Percentiles rank a stretch among this genome's conserved stretches.
phyloP scores from a whole-genome alignment of 2,888 invertebrate species.

The Pilophorus perplexus region DNA sequence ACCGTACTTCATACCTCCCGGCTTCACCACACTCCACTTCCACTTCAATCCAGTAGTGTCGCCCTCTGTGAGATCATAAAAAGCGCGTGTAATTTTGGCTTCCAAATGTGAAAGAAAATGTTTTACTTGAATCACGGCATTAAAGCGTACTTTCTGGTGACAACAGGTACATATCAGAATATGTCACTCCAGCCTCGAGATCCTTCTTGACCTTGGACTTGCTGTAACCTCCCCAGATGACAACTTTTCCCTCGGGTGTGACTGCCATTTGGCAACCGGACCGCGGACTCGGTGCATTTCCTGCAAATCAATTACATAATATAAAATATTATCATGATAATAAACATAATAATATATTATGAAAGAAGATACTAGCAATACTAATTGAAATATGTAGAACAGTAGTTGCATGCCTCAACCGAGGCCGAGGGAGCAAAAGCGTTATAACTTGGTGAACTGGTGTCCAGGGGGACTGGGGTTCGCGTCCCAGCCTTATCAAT shows the following conservation, averaged over 20 bases:
- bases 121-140: background rate
- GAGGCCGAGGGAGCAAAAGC: too few relatives aligned
- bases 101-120: background rate
- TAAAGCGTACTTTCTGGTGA: slow-evolving; percentile 61
- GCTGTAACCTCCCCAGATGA: slow-evolving; percentile 75
- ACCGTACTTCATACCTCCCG: slow-evolving; percentile 63
- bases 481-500: too few relatives aligned
- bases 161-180: slow-evolving; percentile 68
- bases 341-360: too few relatives aligned
- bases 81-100: background rate
- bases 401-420: too few relatives aligned
- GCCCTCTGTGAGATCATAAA: slow-evolving; percentile 61
- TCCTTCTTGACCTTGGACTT: slow-evolving; percentile 71
- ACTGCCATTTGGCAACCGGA: slow-evolving; percentile 77
- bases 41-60: slow-evolving; percentile 63
- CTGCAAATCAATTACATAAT: slow-evolving; percentile 52
- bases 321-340: too few relatives aligned
- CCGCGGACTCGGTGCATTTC: slow-evolving; percentile 70
- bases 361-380: too few relatives aligned
- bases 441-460: too few relatives aligned
- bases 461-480: too few relatives aligned
- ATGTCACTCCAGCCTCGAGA: slow-evolving; percentile 68
- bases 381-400: too few relatives aligned
- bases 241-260: slow-evolving; percentile 61
- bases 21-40: slow-evolving; percentile 69